A percentile compares a stretch with the other conserved stretches of the same genome.
Evolutionary conservation across 2,113 vertebrate species (phyloP).

Genomic region (Promerops cafer): DNA sequence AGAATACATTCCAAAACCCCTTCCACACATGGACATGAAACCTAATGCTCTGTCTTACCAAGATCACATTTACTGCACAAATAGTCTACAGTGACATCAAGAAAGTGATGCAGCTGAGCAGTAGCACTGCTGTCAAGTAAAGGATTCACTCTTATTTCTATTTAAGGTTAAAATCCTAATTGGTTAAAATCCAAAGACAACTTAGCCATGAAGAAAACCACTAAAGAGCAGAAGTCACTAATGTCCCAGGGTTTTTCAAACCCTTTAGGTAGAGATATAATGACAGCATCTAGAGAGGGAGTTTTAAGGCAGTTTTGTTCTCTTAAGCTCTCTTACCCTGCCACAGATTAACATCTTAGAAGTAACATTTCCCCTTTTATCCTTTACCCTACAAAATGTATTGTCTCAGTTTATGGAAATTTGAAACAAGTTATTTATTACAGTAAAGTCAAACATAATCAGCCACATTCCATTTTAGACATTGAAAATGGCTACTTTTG

Average conservation of each 20-base stretch:
- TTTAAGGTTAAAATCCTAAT: neutral
- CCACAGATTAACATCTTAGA: neutral
- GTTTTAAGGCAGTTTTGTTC: neutral
- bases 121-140: neutral
- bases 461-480: neutral
- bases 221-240: neutral
- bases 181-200: neutral
- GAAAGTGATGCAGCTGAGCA: neutral
- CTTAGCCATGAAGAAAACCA: neutral
- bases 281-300: neutral
- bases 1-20: neutral
- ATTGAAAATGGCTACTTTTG: neutral
- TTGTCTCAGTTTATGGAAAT: neutral
- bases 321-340: neutral
- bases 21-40: neutral
- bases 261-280: neutral
- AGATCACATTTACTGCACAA: neutral
- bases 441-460: neutral
- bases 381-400: neutral
- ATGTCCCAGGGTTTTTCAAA: neutral
- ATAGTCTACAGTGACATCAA: neutral
- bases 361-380: neutral
- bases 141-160: neutral
- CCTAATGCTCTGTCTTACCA: neutral
- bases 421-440: neutral